Conservation (phyloP, 2,113 vertebrate species). For the Malaclemys terrapin region DNA sequence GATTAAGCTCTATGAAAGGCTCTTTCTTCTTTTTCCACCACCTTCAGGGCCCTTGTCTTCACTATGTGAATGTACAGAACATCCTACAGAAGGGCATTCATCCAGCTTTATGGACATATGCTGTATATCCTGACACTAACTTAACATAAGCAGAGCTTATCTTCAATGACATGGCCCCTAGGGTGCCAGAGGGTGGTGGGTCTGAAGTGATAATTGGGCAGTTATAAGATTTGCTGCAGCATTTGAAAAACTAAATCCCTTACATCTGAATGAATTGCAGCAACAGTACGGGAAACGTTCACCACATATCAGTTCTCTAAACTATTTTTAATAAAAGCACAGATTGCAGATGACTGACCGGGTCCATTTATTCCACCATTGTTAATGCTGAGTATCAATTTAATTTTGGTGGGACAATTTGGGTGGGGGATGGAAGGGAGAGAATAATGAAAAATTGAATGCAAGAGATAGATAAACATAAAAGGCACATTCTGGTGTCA, state of each 20-base stretch:
- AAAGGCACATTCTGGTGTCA: background rate
- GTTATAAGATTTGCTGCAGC: constrained; percentile 52
- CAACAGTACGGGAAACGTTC: constrained; percentile 9
- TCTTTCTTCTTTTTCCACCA: constrained; percentile 61
- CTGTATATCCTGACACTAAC: constrained; percentile 56
- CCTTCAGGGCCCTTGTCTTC: constrained; percentile 54
- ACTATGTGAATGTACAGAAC: constrained; percentile 43
- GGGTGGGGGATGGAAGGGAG: background rate
- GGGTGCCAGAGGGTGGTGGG: constrained; percentile 38
- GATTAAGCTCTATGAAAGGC: constrained; percentile 67
- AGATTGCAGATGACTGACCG: constrained; percentile 41
- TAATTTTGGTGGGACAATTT: no score
- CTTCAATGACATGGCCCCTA: constrained; percentile 48
- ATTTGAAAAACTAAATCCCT: constrained; percentile 32
- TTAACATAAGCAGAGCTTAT: constrained; percentile 61
- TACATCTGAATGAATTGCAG: background rate
- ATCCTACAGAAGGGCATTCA: constrained; percentile 58
- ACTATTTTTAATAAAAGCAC: constrained; percentile 49
- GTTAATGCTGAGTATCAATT: constrained; percentile 6
- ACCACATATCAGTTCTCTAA: constrained; percentile 21
- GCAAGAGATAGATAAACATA: background rate
- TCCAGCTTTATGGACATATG: constrained; percentile 49
- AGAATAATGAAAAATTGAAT: background rate
- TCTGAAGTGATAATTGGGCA: constrained; percentile 61
- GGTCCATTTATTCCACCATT: background rate